These are phyloP conservation scores for Camponotus floridanus DNA, from an alignment of 1,140 invertebrate genomes.

Conservation along the genomic window DNA sequence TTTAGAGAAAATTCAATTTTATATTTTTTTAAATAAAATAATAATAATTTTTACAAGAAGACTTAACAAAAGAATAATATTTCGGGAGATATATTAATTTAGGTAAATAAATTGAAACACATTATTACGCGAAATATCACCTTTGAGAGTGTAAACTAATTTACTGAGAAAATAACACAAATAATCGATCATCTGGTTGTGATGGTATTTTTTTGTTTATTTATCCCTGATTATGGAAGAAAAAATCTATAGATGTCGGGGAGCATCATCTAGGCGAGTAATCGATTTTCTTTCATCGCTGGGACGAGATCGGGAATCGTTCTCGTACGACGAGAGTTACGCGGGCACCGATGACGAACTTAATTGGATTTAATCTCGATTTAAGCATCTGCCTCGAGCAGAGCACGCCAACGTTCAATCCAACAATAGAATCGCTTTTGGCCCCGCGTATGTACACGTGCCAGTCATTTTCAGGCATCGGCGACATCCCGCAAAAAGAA, in stretches of 20 bases:
- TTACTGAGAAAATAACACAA: neutral
- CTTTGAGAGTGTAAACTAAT: constrained; percentile 11
- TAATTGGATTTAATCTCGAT: constrained; percentile 61
- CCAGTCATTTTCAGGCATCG: constrained; percentile 52
- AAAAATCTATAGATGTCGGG: constrained; percentile 19
- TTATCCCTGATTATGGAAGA: constrained; percentile 5
- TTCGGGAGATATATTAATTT: neutral
- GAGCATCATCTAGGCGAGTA: constrained; percentile 23
- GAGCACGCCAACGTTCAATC: constrained; percentile 41
- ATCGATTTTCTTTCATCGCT: constrained; percentile 53
- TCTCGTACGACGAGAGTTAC: constrained; percentile 24
- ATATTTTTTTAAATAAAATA: neutral
- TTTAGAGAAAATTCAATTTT: neutral
- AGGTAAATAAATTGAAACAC: neutral
- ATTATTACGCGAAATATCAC: neutral
- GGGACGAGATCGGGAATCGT: constrained; percentile 44
- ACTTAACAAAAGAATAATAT: constrained; percentile 8
- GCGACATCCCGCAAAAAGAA: constrained; percentile 40
- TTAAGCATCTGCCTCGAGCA: constrained; percentile 59
- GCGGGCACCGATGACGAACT: constrained; percentile 40
- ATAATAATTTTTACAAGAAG: neutral
- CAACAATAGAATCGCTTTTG: constrained; percentile 60
- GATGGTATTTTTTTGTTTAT: constrained; percentile 29
- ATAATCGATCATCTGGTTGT: neutral
- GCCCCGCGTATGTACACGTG: constrained; percentile 42